These are phyloP conservation scores for Eptesicus fuscus DNA, from an alignment of 2,113 vertebrate genomes.

Conservation along the genomic window DNA sequence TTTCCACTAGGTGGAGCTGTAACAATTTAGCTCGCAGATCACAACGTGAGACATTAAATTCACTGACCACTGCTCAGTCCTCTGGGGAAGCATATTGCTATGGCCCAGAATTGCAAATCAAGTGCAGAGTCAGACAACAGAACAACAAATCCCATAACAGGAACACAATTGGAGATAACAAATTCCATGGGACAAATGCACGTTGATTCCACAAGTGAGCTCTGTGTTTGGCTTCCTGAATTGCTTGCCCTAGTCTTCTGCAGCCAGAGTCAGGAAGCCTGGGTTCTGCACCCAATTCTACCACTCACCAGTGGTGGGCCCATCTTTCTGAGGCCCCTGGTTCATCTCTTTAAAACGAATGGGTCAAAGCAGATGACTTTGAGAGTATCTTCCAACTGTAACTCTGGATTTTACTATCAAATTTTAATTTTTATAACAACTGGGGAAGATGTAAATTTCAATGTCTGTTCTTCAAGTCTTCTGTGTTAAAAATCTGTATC, in stretches of 20 bases:
- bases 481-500: neutral
- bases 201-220: conserved; percentile 53
- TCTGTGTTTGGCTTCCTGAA: neutral
- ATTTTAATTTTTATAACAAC: neutral
- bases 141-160: conserved; percentile 68
- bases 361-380: neutral
- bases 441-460: neutral
- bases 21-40: conserved; percentile 70
- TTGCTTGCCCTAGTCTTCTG: neutral
- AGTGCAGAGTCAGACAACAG: conserved; percentile 65
- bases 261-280: neutral
- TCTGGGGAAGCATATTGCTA: conserved; percentile 47
- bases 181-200: conserved; percentile 69
- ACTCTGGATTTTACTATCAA: neutral
- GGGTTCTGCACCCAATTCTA: neutral
- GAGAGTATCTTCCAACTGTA: neutral
- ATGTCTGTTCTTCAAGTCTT: neutral
- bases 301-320: neutral
- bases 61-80: conserved; percentile 66
- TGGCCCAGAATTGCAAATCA: conserved; percentile 69
- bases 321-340: neutral
- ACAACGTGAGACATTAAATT: conserved; percentile 27
- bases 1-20: conserved; percentile 76
- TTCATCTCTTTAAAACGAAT: neutral
- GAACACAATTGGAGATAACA: conserved; percentile 62